Percentiles rank a stretch among this genome's conserved stretches.
Evolutionary conservation across 1,140 invertebrate species (phyloP).

Genomic region (Phocides pigmalion): DNA sequence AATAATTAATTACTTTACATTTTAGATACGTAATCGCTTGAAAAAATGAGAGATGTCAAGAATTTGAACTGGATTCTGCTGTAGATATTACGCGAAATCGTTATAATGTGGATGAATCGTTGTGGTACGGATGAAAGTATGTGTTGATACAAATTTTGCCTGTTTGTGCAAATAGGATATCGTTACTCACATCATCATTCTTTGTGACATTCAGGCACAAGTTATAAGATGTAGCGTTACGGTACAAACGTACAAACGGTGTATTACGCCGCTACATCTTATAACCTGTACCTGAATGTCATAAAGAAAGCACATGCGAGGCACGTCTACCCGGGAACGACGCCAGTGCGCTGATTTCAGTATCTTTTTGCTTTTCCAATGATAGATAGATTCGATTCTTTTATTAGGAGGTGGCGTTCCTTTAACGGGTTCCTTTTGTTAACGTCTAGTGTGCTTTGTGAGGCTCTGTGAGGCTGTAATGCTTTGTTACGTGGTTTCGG

Average conservation of each 20-base stretch:
- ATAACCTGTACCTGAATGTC: conserved; percentile 24
- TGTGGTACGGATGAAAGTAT: no score
- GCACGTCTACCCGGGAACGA: conserved; percentile 65
- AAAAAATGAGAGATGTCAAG: no score
- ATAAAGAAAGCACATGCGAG: conserved; percentile 53
- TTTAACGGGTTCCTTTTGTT: conserved; percentile 58
- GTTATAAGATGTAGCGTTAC: conserved; percentile 1
- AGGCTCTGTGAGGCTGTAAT: no score
- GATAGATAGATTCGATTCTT: conserved; percentile 66
- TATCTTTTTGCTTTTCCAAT: conserved; percentile 61
- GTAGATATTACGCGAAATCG: no score
- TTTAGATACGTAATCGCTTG: no score
- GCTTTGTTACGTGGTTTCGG: conserved; percentile 14
- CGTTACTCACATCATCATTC: conserved; percentile 64
- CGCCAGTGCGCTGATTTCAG: conserved; percentile 65
- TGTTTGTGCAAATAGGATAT: no score
- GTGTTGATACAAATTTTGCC: no score
- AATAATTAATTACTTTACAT: no score
- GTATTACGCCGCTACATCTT: not conserved
- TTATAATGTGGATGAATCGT: no score
- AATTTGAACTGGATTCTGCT: no score
- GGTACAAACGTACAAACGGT: no score
- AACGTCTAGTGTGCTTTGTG: conserved; percentile 21
- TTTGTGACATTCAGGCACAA: conserved; percentile 28
- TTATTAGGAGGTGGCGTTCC: conserved; percentile 58